Percentiles rank a stretch among this genome's conserved stretches.
phyloP scores from a whole-genome alignment of 1,140 invertebrate species.

The Tigriopus japonicus region DNA sequence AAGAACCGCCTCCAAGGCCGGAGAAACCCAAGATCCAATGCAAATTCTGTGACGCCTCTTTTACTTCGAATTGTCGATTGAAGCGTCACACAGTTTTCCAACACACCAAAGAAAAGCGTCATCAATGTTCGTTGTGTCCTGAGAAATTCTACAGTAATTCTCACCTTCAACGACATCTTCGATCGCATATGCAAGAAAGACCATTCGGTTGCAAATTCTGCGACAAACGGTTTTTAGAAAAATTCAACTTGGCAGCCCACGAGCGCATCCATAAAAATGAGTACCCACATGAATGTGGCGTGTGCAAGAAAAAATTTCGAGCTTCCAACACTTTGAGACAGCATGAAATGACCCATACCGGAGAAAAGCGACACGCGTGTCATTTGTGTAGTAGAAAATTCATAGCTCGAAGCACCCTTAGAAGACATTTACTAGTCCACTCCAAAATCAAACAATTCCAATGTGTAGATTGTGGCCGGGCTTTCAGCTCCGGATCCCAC shows the following conservation, averaged over 20 bases:
- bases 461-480: conserved; percentile 22
- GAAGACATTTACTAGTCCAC: conserved; percentile 25
- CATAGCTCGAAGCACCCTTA: conserved; percentile 17
- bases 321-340: conserved; percentile 19
- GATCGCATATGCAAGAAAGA: background rate
- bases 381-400: background rate
- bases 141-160: no score
- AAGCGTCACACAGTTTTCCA: no score
- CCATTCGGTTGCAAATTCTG: conserved; percentile 17
- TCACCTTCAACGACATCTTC: no score
- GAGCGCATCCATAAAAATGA: conserved; percentile 20
- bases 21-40: no score
- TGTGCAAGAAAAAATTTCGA: conserved; percentile 19
- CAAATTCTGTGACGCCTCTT: no score
- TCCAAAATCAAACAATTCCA: conserved; percentile 27
- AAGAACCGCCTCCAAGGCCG: no score
- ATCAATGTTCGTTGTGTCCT: no score
- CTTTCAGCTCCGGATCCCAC: background rate
- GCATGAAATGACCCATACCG: conserved; percentile 20
- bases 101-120: no score
- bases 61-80: no score
- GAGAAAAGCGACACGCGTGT: conserved; percentile 19
- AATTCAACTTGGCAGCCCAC: conserved; percentile 6
- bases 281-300: conserved; percentile 18
- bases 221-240: conserved; percentile 15